Percentiles rank a stretch among this genome's conserved stretches.
These are phyloP conservation scores for Oxystoma pomonae DNA, from an alignment of 2,888 invertebrate genomes.

Conservation along the genomic window DNA sequence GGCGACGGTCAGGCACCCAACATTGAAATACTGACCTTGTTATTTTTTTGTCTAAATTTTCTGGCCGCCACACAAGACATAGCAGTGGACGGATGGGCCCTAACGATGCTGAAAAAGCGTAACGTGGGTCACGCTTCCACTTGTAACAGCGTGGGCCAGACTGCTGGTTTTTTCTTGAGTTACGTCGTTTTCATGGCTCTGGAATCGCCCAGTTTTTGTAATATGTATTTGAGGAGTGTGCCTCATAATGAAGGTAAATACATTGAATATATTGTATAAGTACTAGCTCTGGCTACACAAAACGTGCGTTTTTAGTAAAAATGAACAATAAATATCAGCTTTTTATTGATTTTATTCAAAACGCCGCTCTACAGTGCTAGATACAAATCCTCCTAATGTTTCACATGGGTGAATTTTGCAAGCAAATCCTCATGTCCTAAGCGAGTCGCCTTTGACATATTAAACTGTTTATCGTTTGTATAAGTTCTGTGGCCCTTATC, in stretches of 20 bases:
- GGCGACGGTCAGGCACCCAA: slow-evolving; percentile 53
- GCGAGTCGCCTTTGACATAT: too few species aligned
- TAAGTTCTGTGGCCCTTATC: too few species aligned
- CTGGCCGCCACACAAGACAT: slow-evolving; percentile 99
- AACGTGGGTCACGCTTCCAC: slow-evolving; percentile 99
- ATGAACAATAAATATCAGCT: too few species aligned
- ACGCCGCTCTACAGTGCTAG: too few species aligned
- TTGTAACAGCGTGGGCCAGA: slow-evolving; percentile 98
- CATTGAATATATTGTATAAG: not conserved
- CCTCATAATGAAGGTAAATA: slow-evolving; percentile 67
- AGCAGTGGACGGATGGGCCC: slow-evolving; percentile 99
- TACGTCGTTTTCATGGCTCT: slow-evolving; percentile 95
- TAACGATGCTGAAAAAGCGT: slow-evolving; percentile 94
- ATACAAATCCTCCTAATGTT: too few species aligned
- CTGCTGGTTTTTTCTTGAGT: slow-evolving; percentile 94
- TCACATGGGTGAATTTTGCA: too few species aligned
- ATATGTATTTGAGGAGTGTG: slow-evolving; percentile 75
- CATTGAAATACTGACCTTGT: slow-evolving; percentile 71
- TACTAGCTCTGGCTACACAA: not conserved
- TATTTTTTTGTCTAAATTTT: slow-evolving; percentile 91
- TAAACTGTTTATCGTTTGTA: too few species aligned
- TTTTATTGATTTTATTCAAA: too few species aligned
- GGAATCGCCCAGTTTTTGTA: slow-evolving; percentile 95
- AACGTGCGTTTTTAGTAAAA: too few species aligned
- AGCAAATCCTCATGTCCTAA: too few species aligned